These are phyloP conservation scores for Sardinella longiceps DNA, from an alignment of 2,797 vertebrate species.

Conservation along the genomic window DNA sequence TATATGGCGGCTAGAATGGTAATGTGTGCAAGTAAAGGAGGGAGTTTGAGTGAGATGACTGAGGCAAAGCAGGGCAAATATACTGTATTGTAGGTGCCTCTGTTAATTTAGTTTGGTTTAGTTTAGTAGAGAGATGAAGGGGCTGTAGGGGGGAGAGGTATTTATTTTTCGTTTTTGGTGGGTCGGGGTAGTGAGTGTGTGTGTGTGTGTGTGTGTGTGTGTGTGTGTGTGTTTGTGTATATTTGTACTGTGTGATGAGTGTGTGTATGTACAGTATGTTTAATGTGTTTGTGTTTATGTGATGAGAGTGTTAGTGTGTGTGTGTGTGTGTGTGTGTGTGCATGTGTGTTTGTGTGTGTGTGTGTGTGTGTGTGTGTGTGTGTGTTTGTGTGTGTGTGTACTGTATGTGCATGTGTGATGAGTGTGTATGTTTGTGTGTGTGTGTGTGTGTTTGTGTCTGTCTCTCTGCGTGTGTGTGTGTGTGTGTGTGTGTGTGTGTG, in stretches of 20 bases:
- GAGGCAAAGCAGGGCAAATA: neutral
- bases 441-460: constrained; percentile 2
- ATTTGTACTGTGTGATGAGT: neutral
- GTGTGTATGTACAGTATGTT: neutral
- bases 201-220: too few species aligned
- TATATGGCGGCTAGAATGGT: neutral
- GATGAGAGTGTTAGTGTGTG: neutral
- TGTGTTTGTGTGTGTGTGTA: too few species aligned
- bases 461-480: too few species aligned
- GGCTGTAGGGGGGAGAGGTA: neutral
- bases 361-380: too few species aligned
- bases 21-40: neutral
- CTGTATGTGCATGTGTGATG: too few species aligned
- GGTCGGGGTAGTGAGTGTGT: neutral
- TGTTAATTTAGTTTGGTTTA: neutral
- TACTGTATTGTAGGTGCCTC: neutral
- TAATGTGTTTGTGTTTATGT: neutral
- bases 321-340: neutral
- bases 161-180: neutral
- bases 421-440: neutral
- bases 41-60: neutral
- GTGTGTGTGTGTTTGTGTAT: too few species aligned
- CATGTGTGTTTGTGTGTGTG: neutral
- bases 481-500: neutral
- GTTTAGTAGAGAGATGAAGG: neutral